Conservation (phyloP, 2,113 vertebrate genomes). For the Sitta europaea region DNA sequence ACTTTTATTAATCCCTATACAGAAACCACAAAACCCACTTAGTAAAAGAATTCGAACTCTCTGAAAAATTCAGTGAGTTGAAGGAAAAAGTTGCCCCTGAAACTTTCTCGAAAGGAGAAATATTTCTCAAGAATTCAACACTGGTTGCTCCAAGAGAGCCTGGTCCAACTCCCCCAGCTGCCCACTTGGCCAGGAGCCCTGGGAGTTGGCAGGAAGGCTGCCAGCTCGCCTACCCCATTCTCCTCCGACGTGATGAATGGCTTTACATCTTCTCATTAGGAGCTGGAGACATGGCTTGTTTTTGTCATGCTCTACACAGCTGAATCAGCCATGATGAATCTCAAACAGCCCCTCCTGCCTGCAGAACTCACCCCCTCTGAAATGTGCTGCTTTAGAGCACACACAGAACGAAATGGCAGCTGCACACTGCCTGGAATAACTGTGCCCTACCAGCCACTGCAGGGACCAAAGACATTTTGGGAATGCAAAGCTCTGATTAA, state of each 20-base stretch:
- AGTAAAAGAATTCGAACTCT: not conserved
- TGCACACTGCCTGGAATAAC: not conserved
- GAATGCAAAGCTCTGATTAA: not conserved
- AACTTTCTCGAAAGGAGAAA: not conserved
- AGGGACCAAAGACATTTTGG: not conserved
- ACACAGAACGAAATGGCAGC: not conserved
- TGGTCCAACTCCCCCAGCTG: conserved; percentile 39
- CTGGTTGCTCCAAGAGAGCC: not conserved
- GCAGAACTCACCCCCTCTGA: not conserved
- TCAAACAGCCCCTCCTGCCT: conserved; percentile 7
- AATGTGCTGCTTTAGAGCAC: not conserved
- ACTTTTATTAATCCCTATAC: not conserved
- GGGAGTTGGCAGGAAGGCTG: not conserved
- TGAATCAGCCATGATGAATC: not conserved
- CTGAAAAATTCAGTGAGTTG: not conserved
- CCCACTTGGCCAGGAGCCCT: conserved; percentile 11
- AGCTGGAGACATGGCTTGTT: not conserved
- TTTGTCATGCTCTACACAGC: conserved; percentile 21
- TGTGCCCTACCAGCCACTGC: not conserved
- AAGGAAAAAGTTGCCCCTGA: not conserved
- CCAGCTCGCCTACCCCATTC: conserved; percentile 27
- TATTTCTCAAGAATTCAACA: not conserved
- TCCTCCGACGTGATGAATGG: conserved; percentile 2
- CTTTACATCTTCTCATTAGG: conserved; percentile 30
- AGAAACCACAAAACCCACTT: not conserved